Conservation (phyloP, 37 sponge, comb jelly and placozoan species). For the Beroe ovata region DNA sequence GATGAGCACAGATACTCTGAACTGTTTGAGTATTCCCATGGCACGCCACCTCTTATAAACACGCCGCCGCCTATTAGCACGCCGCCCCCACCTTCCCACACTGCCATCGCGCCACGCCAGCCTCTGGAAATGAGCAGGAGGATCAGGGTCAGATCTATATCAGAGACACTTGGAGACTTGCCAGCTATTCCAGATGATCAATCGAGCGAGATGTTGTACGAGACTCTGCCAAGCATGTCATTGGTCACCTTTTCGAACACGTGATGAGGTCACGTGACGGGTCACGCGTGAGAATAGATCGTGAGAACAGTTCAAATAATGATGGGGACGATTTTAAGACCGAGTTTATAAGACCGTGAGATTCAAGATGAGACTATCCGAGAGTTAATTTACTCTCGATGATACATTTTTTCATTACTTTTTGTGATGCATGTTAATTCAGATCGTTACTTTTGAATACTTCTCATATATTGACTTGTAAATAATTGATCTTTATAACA, state of each 20-base stretch:
- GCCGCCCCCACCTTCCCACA: not conserved
- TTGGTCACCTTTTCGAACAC: not conserved
- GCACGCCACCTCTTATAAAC: not conserved
- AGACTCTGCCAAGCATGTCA: constrained; percentile 54
- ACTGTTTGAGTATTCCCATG: not conserved
- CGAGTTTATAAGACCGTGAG: no score
- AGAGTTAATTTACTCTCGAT: no score
- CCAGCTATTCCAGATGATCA: constrained; percentile 6
- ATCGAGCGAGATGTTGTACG: constrained; percentile 1
- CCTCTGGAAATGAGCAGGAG: not conserved
- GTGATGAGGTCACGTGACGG: no score
- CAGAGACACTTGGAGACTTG: constrained; percentile 10
- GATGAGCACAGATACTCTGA: not conserved
- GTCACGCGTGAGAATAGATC: no score
- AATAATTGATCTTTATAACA: constrained; percentile 7
- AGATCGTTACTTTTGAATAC: not conserved
- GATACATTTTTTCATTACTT: no score
- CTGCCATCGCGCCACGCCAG: not conserved
- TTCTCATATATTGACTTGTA: not conserved
- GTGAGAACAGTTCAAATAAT: no score
- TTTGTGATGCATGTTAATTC: not conserved
- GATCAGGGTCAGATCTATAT: constrained; percentile 57
- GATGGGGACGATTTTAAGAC: no score
- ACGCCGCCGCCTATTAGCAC: not conserved
- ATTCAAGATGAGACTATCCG: no score